Evolutionary conservation across 2,888 invertebrate species (phyloP).

Genomic region (Hedya salicella): DNA sequence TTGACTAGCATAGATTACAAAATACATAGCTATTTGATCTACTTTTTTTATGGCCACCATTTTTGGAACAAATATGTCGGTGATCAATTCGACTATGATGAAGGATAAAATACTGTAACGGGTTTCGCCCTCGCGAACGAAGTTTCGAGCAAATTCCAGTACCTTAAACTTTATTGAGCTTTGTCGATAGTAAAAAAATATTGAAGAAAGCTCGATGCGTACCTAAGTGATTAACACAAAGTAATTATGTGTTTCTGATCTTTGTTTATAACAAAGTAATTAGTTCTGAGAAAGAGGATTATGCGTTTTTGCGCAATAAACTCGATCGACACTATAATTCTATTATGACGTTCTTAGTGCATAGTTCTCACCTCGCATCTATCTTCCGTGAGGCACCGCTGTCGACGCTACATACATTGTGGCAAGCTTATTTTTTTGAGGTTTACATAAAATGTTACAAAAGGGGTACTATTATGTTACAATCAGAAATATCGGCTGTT

Average conservation of each 20-base stretch:
- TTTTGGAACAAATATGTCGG: too few relatives aligned
- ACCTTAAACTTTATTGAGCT: background rate
- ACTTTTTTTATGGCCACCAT: too few relatives aligned
- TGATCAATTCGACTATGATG: too few relatives aligned
- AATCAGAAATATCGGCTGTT: background rate
- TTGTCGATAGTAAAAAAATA: background rate
- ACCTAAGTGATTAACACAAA: constrained; percentile 22
- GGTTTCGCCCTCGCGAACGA: too few relatives aligned
- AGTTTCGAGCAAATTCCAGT: too few relatives aligned
- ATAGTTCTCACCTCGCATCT: constrained; percentile 35
- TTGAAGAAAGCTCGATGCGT: constrained; percentile 1
- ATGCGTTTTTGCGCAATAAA: constrained; percentile 41
- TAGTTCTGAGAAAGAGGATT: constrained; percentile 43
- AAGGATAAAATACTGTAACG: too few relatives aligned
- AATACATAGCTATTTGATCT: too few relatives aligned
- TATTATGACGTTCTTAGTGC: constrained; percentile 37
- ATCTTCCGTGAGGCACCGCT: constrained; percentile 35
- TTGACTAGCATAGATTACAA: too few relatives aligned
- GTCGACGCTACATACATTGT: constrained; percentile 33
- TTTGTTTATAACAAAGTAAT: too few relatives aligned
- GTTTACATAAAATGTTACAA: background rate
- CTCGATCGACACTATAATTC: constrained; percentile 39
- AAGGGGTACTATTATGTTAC: background rate
- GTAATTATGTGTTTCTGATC: too few relatives aligned
- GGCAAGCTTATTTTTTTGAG: constrained; percentile 6